A percentile compares a stretch with the other conserved stretches of the same genome.
phyloP scores from a whole-genome alignment of 1,140 invertebrate genomes.

The Drosophila oshimai region DNA sequence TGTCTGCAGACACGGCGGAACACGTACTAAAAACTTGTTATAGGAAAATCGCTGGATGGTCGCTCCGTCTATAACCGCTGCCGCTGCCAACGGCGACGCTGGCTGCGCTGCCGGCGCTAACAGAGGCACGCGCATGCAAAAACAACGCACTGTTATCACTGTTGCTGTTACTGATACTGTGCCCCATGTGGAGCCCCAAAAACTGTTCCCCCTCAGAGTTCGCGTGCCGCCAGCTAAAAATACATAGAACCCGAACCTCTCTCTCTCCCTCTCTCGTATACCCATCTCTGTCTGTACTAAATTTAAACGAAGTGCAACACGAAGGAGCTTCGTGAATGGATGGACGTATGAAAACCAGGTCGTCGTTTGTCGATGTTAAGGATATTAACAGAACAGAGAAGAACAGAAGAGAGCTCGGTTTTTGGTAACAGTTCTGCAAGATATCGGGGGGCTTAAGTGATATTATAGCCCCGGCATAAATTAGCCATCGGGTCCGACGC shows the following conservation, averaged over 20 bases:
- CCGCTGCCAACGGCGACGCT: not conserved
- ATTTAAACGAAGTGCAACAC: slow-evolving; percentile 27
- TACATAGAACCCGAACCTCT: not conserved
- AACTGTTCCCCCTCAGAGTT: slow-evolving; percentile 21
- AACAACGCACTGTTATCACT: too few relatives aligned
- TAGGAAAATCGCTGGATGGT: slow-evolving; percentile 37
- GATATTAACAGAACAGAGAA: slow-evolving; percentile 29
- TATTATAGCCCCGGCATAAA: slow-evolving; percentile 55
- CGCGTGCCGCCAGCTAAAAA: slow-evolving; percentile 1
- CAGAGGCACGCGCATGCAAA: slow-evolving; percentile 41
- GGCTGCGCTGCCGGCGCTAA: slow-evolving; percentile 1
- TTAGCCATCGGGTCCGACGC: slow-evolving; percentile 52
- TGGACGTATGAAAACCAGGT: slow-evolving; percentile 43
- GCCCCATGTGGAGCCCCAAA: not conserved
- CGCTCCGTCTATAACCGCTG: not conserved
- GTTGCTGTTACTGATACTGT: too few relatives aligned
- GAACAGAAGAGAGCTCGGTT: too few relatives aligned
- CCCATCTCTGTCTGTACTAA: slow-evolving; percentile 14
- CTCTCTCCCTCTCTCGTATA: not conserved
- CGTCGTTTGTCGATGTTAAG: slow-evolving; percentile 29
- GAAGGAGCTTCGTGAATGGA: slow-evolving; percentile 1
- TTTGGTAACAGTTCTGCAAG: slow-evolving; percentile 6
- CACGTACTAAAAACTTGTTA: slow-evolving; percentile 82
- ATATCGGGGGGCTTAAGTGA: slow-evolving; percentile 35
- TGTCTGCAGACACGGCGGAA: slow-evolving; percentile 82